These are phyloP conservation scores for Myrmophylax atrothorax DNA, from an alignment of 2,113 vertebrate genomes.

Conservation along the genomic window DNA sequence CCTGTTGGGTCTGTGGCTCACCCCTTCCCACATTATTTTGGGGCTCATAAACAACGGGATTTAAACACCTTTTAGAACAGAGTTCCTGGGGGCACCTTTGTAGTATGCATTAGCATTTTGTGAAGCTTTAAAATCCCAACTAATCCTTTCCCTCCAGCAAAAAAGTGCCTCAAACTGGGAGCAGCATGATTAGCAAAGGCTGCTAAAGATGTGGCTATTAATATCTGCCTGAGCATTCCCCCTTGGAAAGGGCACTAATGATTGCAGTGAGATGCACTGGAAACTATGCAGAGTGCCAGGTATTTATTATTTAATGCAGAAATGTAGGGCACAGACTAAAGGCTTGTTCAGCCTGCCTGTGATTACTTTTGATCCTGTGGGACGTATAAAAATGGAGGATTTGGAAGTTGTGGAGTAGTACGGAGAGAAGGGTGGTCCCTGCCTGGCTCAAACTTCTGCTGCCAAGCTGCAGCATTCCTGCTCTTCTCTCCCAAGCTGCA, in stretches of 20 bases:
- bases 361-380: conserved; percentile 50
- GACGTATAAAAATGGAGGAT: not conserved
- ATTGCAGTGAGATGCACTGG: conserved; percentile 47
- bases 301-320: conserved; percentile 68
- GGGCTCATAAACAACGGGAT: not conserved
- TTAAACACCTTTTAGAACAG: conserved; percentile 5
- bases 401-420: not conserved
- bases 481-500: too few species aligned
- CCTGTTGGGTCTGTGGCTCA: not conserved
- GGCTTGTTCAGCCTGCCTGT: not conserved
- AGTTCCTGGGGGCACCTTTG: not conserved
- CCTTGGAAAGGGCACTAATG: conserved; percentile 22
- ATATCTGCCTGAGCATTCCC: conserved; percentile 30
- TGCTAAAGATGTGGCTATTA: conserved; percentile 44
- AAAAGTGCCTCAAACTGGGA: conserved; percentile 19
- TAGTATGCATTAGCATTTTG: conserved; percentile 18
- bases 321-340: conserved; percentile 48
- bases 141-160: conserved; percentile 36
- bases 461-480: too few species aligned
- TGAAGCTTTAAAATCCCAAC: conserved; percentile 36
- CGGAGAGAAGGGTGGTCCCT: not conserved
- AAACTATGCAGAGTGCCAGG: conserved; percentile 32
- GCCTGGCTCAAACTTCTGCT: not conserved
- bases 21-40: not conserved
- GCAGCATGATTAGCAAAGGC: conserved; percentile 36